Base-by-base conservation (phyloP, 1,140 invertebrate species). In the Drosophila mayri region DNA sequence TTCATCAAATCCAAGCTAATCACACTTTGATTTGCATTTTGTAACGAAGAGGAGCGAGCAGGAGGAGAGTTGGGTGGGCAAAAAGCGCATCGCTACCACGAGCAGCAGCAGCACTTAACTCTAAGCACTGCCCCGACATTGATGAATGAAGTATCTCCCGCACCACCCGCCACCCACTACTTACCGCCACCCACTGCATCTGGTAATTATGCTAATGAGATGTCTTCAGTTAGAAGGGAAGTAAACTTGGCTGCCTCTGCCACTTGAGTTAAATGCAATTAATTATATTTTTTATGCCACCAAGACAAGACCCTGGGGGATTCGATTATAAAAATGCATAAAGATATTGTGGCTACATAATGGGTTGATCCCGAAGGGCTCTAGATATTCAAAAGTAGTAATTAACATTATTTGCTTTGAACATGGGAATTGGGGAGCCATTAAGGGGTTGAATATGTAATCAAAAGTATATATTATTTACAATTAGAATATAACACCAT, bases 1-100 rank as follows among this genome's bases (percentile, higher is more conserved):
- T 88, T 80, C 80, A 84, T 90, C 74, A 90, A 90, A 90, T 90
- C 81, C 86, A 43, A 85, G 81, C 85, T 90, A 90, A 90, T 90
- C 86, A 90, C 85, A 90, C 86, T 90, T 90, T 90, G 85, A 90
- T 90, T 90, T 90, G 85, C 85, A 85, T 90, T 90, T 85, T 62
- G 78, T 74, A 90, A 67, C 68, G 68, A 67, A 67, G 58, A 52
- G 85, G 38, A 81, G 66, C 70, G 68, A 59, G 47, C 9, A 4
- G 18, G 18, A 11, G n/a, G 10, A 4, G 44, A 68, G 77, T 67
- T 77, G 81, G 57, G 43, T 63, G 43, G 61, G 64, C 73, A 81
- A 81, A 81, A 88, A 90, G 86, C 70, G 70, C 85, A 88, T 65
- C 68, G 61, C 58, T 22, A 74, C 74, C 74, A 77, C 77, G 65